Conservation (phyloP, 2,888 invertebrate species). For the Tetheella fluctuosa region DNA sequence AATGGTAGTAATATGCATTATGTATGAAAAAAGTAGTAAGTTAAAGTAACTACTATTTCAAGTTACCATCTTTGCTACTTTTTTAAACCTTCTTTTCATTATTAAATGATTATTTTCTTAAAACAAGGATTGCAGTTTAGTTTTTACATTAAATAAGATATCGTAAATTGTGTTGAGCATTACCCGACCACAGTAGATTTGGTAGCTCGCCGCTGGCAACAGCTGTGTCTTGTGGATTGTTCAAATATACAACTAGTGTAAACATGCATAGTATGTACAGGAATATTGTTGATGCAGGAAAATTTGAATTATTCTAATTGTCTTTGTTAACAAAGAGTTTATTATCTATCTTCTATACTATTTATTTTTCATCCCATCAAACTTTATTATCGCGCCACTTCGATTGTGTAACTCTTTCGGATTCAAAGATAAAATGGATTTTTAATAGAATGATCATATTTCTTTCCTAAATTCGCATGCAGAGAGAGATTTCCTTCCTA, state of each 20-base stretch:
- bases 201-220: slow-evolving; percentile 30
- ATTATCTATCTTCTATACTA: too few relatives aligned
- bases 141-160: neutral
- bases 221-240: slow-evolving; percentile 40
- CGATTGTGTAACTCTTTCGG: too few relatives aligned
- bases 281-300: neutral
- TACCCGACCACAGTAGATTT: slow-evolving; percentile 24
- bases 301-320: neutral
- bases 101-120: too few relatives aligned
- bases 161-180: slow-evolving; percentile 1
- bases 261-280: neutral
- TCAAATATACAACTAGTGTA: slow-evolving; percentile 34
- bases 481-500: too few relatives aligned
- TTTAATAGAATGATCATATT: too few relatives aligned
- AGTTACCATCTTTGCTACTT: neutral
- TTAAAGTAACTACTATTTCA: too few relatives aligned
- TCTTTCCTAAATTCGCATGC: too few relatives aligned
- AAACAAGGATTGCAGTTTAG: neutral
- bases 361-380: too few relatives aligned
- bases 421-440: too few relatives aligned
- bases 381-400: too few relatives aligned
- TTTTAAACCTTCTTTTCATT: neutral
- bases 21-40: neutral
- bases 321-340: too few relatives aligned
- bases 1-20: neutral